Evolutionary conservation across 2,888 invertebrate genomes (phyloP), one percentile per base, ranked within the genome.

Genomic region (Biston betularia): DNA sequence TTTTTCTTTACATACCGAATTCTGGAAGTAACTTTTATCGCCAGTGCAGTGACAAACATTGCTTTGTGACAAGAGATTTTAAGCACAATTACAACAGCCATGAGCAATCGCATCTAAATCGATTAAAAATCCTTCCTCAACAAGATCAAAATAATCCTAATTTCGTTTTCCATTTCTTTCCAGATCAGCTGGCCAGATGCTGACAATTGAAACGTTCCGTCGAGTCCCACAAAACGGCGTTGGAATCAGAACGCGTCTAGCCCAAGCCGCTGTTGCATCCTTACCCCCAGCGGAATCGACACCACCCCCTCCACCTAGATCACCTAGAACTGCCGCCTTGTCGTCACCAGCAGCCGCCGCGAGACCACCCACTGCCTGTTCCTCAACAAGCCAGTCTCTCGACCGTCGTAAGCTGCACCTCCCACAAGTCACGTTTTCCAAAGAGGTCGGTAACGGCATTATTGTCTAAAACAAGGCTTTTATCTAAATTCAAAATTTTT

Each of bases 401-500:
- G 95, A 95, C 81, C 88, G 95, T 79, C 94, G 96, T 87, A 95
- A 96, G 80, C 93, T 97, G 33, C 95, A 96, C 79, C 91, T 97
- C 79, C 97, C 97, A 24, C 97, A 97, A 94, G 97, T 98, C 85
- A 97, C 97, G 60, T 97, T 97, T 92, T 97, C 96, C 85, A 96
- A 97, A 88, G 97, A 98, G 97, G 97, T 98, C 95, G 97, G 97
- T 97, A 96, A 95, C 80, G 97, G 97, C 71, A 96, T 97, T 80
- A 95, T 97, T 81, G 97, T 97, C 79, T 97, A 93, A 94, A 61
- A 24, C 24, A 24, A 24, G 68, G 59, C 65, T 69, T 40, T 66
- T 70, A 76, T 65, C 62, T 42, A 69, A 70, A 71, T 69, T 67
- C 64, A 54, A 58, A 69, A 67, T 45, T 58, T 59, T 49, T 56